Conservation (phyloP, 2,113 vertebrate genomes). For the Paramisgurnus dabryanus region DNA sequence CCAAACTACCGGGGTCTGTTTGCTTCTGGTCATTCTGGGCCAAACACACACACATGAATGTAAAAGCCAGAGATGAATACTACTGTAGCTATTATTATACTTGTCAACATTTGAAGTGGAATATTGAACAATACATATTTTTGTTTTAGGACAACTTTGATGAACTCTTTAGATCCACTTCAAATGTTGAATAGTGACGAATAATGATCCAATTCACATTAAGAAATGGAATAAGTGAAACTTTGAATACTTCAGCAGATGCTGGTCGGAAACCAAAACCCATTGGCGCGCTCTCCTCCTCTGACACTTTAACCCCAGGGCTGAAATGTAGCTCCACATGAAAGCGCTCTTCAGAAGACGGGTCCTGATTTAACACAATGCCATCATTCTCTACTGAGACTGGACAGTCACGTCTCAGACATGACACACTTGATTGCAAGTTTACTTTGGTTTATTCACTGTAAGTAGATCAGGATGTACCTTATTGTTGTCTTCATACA, state of each 20-base stretch:
- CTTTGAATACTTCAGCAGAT: constrained; percentile 84
- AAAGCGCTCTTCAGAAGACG: constrained; percentile 93
- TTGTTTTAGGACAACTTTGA: no score
- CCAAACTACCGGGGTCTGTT: constrained; percentile 85
- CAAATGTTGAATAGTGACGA: no score
- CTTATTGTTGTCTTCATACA: constrained; percentile 98
- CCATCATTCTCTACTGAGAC: background rate
- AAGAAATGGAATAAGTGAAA: background rate
- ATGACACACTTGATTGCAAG: background rate
- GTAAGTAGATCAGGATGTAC: constrained; percentile 66
- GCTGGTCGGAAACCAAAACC: constrained; percentile 95
- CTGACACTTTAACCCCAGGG: constrained; percentile 91
- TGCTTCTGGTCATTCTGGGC: constrained; percentile 87
- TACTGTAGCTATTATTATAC: background rate
- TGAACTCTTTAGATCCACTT: no score
- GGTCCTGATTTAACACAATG: constrained; percentile 75
- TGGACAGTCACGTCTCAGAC: background rate
- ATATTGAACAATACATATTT: no score
- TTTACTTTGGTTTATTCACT: constrained; percentile 6
- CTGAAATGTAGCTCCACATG: constrained; percentile 98
- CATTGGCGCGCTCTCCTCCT: constrained; percentile 88
- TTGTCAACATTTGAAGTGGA: no score
- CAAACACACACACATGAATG: background rate
- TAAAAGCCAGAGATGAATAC: background rate
- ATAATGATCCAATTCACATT: background rate